These are phyloP conservation scores for Drosophila sproati DNA, from an alignment of 1,140 invertebrate species.

Conservation along the genomic window DNA sequence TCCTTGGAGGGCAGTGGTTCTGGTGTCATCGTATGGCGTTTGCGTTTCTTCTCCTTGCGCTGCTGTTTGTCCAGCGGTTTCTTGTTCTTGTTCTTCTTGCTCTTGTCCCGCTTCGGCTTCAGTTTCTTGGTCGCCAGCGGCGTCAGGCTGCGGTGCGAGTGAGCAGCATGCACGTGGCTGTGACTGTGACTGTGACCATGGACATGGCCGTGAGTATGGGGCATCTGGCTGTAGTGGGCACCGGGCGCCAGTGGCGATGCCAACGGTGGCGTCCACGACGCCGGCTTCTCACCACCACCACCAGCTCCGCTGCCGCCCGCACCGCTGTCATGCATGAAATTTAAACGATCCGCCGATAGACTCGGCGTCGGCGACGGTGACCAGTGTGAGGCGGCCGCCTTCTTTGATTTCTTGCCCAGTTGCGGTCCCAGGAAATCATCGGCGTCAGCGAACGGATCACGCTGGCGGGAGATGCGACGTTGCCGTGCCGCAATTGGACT, in stretches of 20 bases:
- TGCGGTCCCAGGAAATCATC: conserved; percentile 64
- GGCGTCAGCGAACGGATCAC: conserved; percentile 69
- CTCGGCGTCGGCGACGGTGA: conserved; percentile 72
- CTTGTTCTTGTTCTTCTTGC: conserved; percentile 77
- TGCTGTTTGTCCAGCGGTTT: conserved; percentile 83
- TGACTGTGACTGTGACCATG: background rate
- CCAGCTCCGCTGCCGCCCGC: conserved; percentile 26
- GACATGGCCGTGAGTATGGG: background rate
- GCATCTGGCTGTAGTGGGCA: conserved; percentile 27
- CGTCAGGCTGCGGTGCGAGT: conserved; percentile 53
- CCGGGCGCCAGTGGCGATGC: conserved; percentile 84
- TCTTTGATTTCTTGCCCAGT: conserved; percentile 52
- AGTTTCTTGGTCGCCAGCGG: conserved; percentile 67
- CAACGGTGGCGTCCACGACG: conserved; percentile 79
- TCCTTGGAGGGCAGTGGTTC: conserved; percentile 91
- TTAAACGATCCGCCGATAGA: conserved; percentile 39
- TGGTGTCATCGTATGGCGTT: conserved; percentile 86
- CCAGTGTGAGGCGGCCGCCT: conserved; percentile 33
- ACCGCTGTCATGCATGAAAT: conserved; percentile 44
- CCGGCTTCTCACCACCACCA: conserved; percentile 56
- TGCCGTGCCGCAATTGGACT: conserved; percentile 60
- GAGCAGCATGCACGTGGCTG: conserved; percentile 19
- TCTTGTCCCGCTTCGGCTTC: conserved; percentile 81
- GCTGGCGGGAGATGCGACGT: conserved; percentile 68
- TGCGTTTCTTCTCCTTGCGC: conserved; percentile 87